phyloP scores from a whole-genome alignment of 1,140 invertebrate genomes.

The Penaeus vannamei region DNA sequence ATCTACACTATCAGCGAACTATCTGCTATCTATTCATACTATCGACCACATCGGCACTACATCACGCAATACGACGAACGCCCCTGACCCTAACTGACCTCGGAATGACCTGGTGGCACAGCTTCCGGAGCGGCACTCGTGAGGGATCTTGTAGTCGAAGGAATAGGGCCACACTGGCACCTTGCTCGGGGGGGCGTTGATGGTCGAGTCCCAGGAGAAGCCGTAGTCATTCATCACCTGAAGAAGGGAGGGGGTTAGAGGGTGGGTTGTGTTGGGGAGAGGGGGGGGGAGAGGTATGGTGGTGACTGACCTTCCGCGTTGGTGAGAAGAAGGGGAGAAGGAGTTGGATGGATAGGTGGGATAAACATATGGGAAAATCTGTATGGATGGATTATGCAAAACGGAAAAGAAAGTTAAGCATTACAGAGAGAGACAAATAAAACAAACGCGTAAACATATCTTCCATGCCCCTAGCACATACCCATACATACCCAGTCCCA shows the following conservation, averaged over 20 bases:
- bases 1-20: too few species aligned
- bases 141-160: conserved; percentile 90
- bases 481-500: too few species aligned
- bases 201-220: conserved; percentile 92
- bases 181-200: conserved; percentile 85
- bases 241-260: not conserved
- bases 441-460: too few species aligned
- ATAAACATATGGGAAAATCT: too few species aligned
- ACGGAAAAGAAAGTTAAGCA: too few species aligned
- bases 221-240: conserved; percentile 90
- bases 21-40: too few species aligned
- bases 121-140: conserved; percentile 92
- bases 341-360: not conserved
- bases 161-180: conserved; percentile 96
- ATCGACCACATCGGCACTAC: not conserved
- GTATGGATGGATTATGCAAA: too few species aligned
- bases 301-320: not conserved
- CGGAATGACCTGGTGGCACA: conserved; percentile 93
- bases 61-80: not conserved
- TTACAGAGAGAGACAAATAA: too few species aligned
- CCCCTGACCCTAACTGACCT: conserved; percentile 73
- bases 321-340: too few species aligned
- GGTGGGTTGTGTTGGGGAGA: not conserved
- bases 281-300: not conserved
- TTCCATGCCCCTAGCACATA: too few species aligned